phyloP scores from a whole-genome alignment of 1,140 invertebrate species.

The Venustaconcha ellipsiformis region DNA sequence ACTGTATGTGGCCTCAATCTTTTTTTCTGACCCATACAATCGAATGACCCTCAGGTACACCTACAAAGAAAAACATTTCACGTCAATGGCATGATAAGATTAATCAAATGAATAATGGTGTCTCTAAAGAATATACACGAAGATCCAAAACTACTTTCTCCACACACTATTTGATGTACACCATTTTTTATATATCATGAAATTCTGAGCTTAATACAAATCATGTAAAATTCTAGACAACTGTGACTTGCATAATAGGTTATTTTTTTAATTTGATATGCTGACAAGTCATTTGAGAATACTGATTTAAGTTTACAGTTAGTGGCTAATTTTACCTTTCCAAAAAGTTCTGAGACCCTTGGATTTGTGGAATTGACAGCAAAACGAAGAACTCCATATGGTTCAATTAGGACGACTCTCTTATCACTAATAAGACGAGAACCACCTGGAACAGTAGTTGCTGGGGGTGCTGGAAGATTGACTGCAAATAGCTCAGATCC shows the following conservation, averaged over 20 bases:
- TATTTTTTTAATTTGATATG: too few relatives aligned
- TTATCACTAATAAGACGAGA: slow-evolving; percentile 39
- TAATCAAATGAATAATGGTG: not conserved
- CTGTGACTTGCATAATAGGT: too few relatives aligned
- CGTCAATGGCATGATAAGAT: not conserved
- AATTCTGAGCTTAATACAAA: too few relatives aligned
- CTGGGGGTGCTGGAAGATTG: slow-evolving; percentile 51
- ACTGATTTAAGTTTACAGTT: too few relatives aligned
- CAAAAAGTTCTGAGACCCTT: slow-evolving; percentile 49
- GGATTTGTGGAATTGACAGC: slow-evolving; percentile 49
- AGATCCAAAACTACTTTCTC: too few relatives aligned
- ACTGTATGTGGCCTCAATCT: slow-evolving; percentile 52
- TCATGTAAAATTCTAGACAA: too few relatives aligned
- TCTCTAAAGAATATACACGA: too few relatives aligned
- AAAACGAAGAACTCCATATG: slow-evolving; percentile 60
- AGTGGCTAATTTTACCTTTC: slow-evolving; percentile 40
- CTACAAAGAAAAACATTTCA: slow-evolving; percentile 31
- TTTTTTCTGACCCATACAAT: slow-evolving; percentile 57
- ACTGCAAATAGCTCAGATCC: slow-evolving; percentile 58
- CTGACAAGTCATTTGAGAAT: too few relatives aligned
- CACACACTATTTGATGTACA: too few relatives aligned
- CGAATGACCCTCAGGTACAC: slow-evolving; percentile 53
- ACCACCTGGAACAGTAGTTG: slow-evolving; percentile 56
- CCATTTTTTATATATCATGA: too few relatives aligned
- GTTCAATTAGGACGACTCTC: slow-evolving; percentile 50